Evolutionary conservation across 2,888 invertebrate species (phyloP).

Genomic region (Epinotia nisella): DNA sequence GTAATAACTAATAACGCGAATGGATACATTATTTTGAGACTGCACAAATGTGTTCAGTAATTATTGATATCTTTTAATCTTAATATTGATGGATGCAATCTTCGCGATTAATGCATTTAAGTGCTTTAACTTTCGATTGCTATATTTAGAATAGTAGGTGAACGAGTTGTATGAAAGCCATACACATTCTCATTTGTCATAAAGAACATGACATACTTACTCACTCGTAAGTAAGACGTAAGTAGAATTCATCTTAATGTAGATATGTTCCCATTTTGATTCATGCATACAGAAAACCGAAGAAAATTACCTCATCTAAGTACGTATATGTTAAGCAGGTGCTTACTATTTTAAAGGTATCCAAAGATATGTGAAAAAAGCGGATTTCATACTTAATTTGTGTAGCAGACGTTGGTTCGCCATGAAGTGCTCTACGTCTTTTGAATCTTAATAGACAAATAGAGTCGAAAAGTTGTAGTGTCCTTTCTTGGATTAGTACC

Average conservation of each 20-base stretch:
- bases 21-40: background rate
- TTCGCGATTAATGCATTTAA: conserved; percentile 28
- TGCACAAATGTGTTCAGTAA: conserved; percentile 18
- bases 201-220: background rate
- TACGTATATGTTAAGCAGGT: too few species aligned
- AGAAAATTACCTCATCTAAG: too few species aligned
- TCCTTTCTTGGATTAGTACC: too few species aligned
- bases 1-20: conserved; percentile 4
- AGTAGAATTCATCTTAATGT: background rate
- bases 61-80: conserved; percentile 36
- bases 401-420: too few species aligned
- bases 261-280: background rate
- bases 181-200: conserved; percentile 8
- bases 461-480: too few species aligned
- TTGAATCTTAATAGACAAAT: too few species aligned
- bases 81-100: conserved; percentile 31
- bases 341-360: too few species aligned
- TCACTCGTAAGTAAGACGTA: background rate
- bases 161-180: conserved; percentile 19
- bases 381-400: too few species aligned
- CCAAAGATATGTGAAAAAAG: too few species aligned
- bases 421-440: too few species aligned
- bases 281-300: too few species aligned
- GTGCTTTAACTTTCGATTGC: conserved; percentile 27
- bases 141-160: conserved; percentile 25